Evolutionary conservation across 2,888 invertebrate species (phyloP).

Genomic region (Tortrix viridana): DNA sequence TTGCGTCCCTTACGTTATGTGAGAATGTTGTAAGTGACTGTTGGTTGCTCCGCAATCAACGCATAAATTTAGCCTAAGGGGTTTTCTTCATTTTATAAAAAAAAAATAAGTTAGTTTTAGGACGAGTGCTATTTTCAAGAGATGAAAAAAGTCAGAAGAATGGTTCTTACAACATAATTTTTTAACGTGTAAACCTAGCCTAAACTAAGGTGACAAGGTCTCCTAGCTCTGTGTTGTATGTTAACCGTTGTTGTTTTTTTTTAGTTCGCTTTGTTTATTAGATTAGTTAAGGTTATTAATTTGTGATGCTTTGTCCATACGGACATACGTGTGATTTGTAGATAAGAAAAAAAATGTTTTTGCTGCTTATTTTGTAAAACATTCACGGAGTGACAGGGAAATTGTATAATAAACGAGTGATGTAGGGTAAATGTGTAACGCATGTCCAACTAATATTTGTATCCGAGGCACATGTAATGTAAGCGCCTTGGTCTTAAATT

Average conservation of each 20-base stretch:
- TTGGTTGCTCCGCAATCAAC: background rate
- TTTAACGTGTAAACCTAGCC: background rate
- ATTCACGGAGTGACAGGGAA: constrained; percentile 29
- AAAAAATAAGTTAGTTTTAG: background rate
- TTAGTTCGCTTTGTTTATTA: constrained; percentile 64
- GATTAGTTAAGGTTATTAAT: constrained; percentile 44
- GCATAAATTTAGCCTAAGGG: background rate
- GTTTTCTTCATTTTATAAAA: no score
- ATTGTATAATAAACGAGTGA: constrained; percentile 25
- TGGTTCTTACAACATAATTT: background rate
- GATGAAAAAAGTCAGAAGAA: background rate
- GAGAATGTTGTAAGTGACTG: no score
- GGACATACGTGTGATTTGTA: constrained; percentile 41
- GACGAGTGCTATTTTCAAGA: constrained; percentile 2
- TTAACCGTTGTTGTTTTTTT: constrained; percentile 60
- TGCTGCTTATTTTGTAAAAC: constrained; percentile 9
- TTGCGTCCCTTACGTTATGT: no score
- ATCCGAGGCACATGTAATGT: background rate
- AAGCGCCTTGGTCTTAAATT: background rate
- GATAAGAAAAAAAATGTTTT: constrained; percentile 14
- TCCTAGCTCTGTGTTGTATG: constrained; percentile 43
- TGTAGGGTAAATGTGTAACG: constrained; percentile 13
- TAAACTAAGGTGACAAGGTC: background rate
- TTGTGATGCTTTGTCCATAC: constrained; percentile 50
- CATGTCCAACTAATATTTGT: constrained; percentile 2